Base-by-base conservation (phyloP, 2,113 vertebrate species). In the Triplophysa tibetana region DNA sequence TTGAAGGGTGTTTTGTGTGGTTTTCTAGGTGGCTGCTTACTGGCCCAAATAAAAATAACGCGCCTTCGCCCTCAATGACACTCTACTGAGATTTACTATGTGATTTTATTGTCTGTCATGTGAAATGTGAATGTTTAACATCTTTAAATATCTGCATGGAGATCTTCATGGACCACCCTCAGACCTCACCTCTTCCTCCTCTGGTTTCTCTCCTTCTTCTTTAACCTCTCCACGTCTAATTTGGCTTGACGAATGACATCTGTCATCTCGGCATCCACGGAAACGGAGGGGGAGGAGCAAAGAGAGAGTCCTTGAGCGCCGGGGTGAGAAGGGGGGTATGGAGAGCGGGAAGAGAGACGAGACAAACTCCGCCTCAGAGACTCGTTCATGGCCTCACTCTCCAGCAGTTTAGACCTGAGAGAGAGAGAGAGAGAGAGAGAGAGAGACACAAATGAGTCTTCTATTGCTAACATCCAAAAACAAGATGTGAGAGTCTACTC, bases 371-470 rank as follows among this genome's bases (percentile, higher is more conserved):
- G 94, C 0, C 97, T 94, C 74, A 98, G 79, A 0, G 96, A 96
- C 86, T 99, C 97, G 0, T 99, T 99, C 95, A 99, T 98, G 78
- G 96, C 93, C 84, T 98, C 97, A 0, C 97, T 99, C 89, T 99
- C 97, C 79, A 99, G 87, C 0, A 99, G 94, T 88, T 98, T 98
- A 0, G 96, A 94, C 89, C 97, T 99, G 77, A 0, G 6, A 16
- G 68, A 23, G 8, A 45, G 10, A 45, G 43, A 9, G 2, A 61
- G 2, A 69, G 60, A 50, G 5, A 66, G 33, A 48, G 26, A 60
- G 70, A 76, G 14, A 74, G 24, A 52, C 19, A 50, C 17, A n/a
- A 5, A 43, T 9, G 12, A 52, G 33, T 33, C 54, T 38, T 17
- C 6, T 19, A 21, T 33, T 8, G 19, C 26, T 38, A 23, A 48